A percentile compares a stretch with the other conserved stretches of the same genome.
These are phyloP conservation scores for Datnioides undecimradiatus DNA, from an alignment of 2,113 vertebrate species.

Conservation along the genomic window DNA sequence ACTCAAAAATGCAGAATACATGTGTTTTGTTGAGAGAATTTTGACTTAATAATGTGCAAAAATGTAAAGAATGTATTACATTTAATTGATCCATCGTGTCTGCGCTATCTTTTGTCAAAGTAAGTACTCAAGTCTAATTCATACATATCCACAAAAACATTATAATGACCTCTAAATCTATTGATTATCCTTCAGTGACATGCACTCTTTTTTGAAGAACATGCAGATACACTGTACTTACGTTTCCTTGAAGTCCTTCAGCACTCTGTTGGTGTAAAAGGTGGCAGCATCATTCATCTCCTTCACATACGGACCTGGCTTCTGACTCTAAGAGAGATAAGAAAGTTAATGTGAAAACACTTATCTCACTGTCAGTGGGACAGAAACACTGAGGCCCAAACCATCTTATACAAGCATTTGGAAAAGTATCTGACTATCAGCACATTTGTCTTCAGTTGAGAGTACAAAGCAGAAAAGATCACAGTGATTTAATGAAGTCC, in stretches of 20 bases:
- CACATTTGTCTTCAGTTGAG: constrained; percentile 13
- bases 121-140: no score
- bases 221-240: constrained; percentile 73
- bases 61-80: constrained; percentile 5
- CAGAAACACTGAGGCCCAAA: constrained; percentile 30
- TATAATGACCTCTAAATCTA: not conserved
- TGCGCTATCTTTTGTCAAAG: no score
- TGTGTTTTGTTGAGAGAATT: no score
- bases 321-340: constrained; percentile 87
- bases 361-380: not conserved
- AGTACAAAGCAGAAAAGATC: constrained; percentile 4
- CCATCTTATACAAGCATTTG: not conserved
- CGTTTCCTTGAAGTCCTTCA: constrained; percentile 98
- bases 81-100: no score
- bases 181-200: not conserved
- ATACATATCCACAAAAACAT: not conserved
- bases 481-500: not conserved
- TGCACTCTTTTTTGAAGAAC: not conserved
- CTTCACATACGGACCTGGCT: constrained; percentile 97
- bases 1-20: no score
- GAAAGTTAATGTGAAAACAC: not conserved
- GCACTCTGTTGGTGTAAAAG: constrained; percentile 99
- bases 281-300: constrained; percentile 99
- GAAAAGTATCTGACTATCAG: not conserved
- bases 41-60: no score